A percentile compares a stretch with the other conserved stretches of the same genome.
Evolutionary conservation across 1,140 invertebrate species (phyloP).

Genomic region (Trigoniulus corallinus): DNA sequence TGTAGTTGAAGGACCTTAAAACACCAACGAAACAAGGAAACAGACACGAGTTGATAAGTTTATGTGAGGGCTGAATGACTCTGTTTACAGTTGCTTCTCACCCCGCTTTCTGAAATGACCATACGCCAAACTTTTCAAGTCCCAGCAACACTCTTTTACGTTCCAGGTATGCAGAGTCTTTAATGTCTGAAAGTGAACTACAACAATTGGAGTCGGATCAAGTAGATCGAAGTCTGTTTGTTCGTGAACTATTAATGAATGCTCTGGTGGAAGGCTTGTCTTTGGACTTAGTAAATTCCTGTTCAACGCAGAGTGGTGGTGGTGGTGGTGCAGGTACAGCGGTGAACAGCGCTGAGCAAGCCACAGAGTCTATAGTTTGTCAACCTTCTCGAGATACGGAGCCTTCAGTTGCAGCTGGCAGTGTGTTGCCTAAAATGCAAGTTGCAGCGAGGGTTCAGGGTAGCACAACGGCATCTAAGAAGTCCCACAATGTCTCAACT

Average conservation of each 20-base stretch:
- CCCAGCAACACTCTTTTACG: constrained; percentile 12
- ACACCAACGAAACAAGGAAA: too few relatives aligned
- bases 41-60: too few relatives aligned
- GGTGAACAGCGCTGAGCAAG: background rate
- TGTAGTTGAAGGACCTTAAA: too few relatives aligned
- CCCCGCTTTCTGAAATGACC: constrained; percentile 1
- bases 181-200: constrained; percentile 34
- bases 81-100: too few relatives aligned
- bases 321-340: background rate
- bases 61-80: too few relatives aligned
- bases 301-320: background rate
- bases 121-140: background rate
- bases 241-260: constrained; percentile 45
- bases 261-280: constrained; percentile 31
- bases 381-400: background rate
- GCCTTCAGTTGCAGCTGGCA: background rate
- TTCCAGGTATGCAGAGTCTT: constrained; percentile 39
- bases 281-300: constrained; percentile 6
- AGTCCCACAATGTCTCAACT: background rate
- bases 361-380: background rate
- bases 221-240: constrained; percentile 46
- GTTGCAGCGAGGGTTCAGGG: background rate
- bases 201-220: constrained; percentile 38
- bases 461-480: background rate
- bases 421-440: background rate